These are phyloP conservation scores for Muricea muricata DNA, from an alignment of 92 coral and sea anemone species.

Conservation along the genomic window DNA sequence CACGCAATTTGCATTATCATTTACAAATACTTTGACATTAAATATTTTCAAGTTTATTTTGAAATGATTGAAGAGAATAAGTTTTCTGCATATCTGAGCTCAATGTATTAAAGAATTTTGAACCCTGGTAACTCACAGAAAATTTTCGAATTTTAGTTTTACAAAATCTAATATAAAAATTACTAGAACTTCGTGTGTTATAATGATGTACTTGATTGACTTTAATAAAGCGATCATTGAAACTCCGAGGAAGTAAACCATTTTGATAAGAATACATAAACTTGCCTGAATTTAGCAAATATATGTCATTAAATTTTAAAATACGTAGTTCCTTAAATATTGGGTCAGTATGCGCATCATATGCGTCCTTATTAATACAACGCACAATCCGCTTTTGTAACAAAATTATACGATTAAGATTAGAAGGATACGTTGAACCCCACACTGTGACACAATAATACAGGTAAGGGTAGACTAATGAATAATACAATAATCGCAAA, in stretches of 20 bases:
- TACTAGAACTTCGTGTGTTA: neutral
- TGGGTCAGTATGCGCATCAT: neutral
- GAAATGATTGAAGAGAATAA: neutral
- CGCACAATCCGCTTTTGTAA: conserved; percentile 13
- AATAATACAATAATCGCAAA: conserved; percentile 18
- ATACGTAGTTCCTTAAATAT: neutral
- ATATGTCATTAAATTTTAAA: neutral
- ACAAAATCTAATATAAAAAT: neutral
- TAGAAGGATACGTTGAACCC: conserved; percentile 22
- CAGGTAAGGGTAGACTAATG: conserved; percentile 40
- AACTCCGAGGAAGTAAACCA: neutral
- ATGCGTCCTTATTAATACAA: neutral
- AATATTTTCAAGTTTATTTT: neutral
- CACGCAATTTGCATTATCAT: neutral
- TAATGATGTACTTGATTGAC: neutral
- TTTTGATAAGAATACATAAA: neutral
- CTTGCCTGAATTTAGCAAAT: neutral
- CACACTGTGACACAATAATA: conserved; percentile 22
- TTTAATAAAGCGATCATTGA: neutral
- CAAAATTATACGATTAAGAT: neutral
- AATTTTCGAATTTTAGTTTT: conserved; percentile 1
- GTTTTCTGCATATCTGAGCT: neutral
- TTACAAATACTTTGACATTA: conserved; percentile 7
- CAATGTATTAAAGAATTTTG: neutral
- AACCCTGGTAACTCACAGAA: neutral